Evolutionary conservation across 1,140 invertebrate genomes (phyloP).

Genomic region (Zophobas morio): DNA sequence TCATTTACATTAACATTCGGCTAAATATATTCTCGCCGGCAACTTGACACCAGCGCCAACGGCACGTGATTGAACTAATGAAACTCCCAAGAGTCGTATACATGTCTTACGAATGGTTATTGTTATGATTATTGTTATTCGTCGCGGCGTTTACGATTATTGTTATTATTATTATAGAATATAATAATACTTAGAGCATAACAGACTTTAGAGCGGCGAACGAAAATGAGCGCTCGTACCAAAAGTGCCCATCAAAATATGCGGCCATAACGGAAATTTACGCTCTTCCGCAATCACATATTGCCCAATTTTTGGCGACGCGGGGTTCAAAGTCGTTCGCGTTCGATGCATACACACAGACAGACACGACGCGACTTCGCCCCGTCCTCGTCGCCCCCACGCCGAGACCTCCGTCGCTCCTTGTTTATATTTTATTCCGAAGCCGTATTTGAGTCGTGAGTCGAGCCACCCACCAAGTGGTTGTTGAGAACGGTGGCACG

Average conservation of each 20-base stretch:
- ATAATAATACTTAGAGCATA: conserved; percentile 62
- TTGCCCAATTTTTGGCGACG: too few relatives aligned
- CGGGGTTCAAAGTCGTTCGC: too few relatives aligned
- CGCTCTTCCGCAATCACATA: background rate
- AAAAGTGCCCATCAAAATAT: conserved; percentile 34
- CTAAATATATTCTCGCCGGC: conserved; percentile 49
- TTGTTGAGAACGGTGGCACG: conserved; percentile 53
- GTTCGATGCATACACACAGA: too few relatives aligned
- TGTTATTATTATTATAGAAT: conserved; percentile 64
- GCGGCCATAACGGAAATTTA: conserved; percentile 8
- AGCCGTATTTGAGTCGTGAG: conserved; percentile 51
- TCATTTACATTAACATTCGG: conserved; percentile 51
- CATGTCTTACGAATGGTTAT: conserved; percentile 64
- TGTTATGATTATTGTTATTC: conserved; percentile 65
- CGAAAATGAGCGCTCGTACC: conserved; percentile 32
- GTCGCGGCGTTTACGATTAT: conserved; percentile 64
- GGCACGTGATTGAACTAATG: conserved; percentile 63
- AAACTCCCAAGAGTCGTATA: conserved; percentile 62
- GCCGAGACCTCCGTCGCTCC: conserved; percentile 11
- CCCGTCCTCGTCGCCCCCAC: background rate
- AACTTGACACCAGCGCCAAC: conserved; percentile 47
- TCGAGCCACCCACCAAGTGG: conserved; percentile 50
- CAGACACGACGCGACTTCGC: too few relatives aligned
- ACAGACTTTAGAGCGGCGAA: conserved; percentile 36
- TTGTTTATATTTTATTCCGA: conserved; percentile 47